Evolutionary conservation across 2,797 vertebrate species (phyloP).

Genomic region (Spondyliosoma cantharus): DNA sequence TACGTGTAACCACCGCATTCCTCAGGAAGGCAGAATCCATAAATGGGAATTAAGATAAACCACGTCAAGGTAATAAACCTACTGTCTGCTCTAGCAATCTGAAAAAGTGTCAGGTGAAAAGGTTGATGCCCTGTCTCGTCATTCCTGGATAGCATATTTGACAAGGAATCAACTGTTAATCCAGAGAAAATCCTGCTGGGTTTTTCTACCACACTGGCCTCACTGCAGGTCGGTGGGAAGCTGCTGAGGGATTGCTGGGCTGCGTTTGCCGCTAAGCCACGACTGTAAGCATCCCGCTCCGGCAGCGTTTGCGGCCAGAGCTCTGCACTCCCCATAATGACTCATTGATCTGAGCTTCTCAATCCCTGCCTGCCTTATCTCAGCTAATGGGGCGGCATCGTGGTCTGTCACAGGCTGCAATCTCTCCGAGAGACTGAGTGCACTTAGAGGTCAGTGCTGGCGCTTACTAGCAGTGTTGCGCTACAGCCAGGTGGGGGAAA

Average conservation of each 20-base stretch:
- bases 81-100: conserved; percentile 18
- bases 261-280: conserved; percentile 54
- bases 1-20: conserved; percentile 47
- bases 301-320: conserved; percentile 27
- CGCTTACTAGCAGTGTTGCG: conserved; percentile 39
- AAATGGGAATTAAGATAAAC: conserved; percentile 58
- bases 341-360: conserved; percentile 76
- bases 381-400: conserved; percentile 69
- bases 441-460: conserved; percentile 74
- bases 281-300: conserved; percentile 54
- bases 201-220: conserved; percentile 52
- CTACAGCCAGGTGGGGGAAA: conserved; percentile 45
- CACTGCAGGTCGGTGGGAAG: conserved; percentile 48
- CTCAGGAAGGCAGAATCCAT: conserved; percentile 47
- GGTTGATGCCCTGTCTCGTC: conserved; percentile 57
- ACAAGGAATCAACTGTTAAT: conserved; percentile 74
- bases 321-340: conserved; percentile 68
- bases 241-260: conserved; percentile 51
- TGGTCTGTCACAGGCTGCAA: conserved; percentile 67
- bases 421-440: conserved; percentile 68
- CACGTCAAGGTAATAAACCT: conserved; percentile 29
- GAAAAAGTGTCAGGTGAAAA: conserved; percentile 63
- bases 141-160: conserved; percentile 73
- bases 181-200: conserved; percentile 71
- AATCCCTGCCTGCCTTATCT: conserved; percentile 75